Evolutionary conservation across 2,888 invertebrate species (phyloP), one percentile per base, ranked within the genome.

Genomic region (Lordiphosa andalusiaca): DNA sequence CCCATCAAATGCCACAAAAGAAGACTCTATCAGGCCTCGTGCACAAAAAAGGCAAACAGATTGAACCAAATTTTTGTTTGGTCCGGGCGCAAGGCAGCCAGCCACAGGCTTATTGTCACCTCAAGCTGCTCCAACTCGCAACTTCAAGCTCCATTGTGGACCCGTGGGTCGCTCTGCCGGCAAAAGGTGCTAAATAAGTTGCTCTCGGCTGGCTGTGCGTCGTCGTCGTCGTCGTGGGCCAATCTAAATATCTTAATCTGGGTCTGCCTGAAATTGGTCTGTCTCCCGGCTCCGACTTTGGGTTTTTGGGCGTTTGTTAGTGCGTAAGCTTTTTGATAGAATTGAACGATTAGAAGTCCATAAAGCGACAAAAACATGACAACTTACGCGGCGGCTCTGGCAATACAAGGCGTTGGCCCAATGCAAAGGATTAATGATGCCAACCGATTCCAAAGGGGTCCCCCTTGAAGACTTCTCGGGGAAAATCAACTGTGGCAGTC

Each of bases 301-400:
- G 47, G 35, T 52, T 61, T 82, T 80, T 84, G 82, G 77, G 81
- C 74, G 85, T 86, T 87, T 86, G 85, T 86, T 88, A 85, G 87
- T 88, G 88, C 87, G 88, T 88, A 86, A 88, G 89, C 89, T 88
- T 89, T 88, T 88, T 89, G 89, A 89, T 89, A 88, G 89, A 88
- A 89, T 88, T 85, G 88, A 84, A 86, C 89, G 89, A 89, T 89
- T 89, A 89, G 89, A 88, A 88, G 88, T 87, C 88, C 86, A 89
- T 89, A 89, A 89, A 89, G 87, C 89, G 89, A 89, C 89, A 89
- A 88, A 89, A 89, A 89, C 89, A 89, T 89, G 89, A 89, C 89
- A 89, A 86, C 87, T 87, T 84, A 80, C 77, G 77, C 75, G 64
- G 64, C 71, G 58, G 66, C 63, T 56, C 9, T 50, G 56, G 70